Conservation (phyloP, 2,113 vertebrate species). For the Aegypius monachus region DNA sequence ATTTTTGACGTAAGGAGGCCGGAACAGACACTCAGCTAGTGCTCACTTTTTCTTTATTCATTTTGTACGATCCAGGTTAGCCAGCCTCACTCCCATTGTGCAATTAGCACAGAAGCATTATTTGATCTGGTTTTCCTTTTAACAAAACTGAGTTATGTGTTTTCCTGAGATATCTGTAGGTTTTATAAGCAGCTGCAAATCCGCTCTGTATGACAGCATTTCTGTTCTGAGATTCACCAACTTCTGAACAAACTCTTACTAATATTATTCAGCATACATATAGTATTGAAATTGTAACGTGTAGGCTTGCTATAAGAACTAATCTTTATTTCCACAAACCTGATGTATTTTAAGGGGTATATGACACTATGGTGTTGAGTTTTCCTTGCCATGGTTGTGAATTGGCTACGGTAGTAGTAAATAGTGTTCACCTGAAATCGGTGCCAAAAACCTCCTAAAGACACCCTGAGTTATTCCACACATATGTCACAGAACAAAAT, state of each 20-base stretch:
- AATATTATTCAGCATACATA: accelerated
- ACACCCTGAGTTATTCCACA: background rate
- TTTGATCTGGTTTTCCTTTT: background rate
- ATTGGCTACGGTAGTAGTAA: background rate
- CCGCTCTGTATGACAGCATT: background rate
- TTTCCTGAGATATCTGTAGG: background rate
- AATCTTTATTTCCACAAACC: background rate
- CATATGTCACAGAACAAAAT: background rate
- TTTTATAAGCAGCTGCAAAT: background rate
- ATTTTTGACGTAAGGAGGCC: background rate
- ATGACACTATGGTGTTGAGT: accelerated
- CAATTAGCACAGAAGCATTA: background rate
- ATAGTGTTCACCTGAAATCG: background rate
- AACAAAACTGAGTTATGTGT: accelerated
- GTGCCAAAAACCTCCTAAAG: background rate
- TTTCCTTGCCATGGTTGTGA: background rate
- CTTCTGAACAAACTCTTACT: background rate
- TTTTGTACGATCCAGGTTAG: background rate
- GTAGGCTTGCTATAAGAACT: background rate
- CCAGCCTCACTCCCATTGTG: background rate
- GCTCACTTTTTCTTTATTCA: accelerated
- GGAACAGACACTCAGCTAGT: background rate
- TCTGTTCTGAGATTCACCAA: background rate
- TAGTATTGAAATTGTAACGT: background rate
- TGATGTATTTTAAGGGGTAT: accelerated